Percentiles rank a stretch among this genome's conserved stretches.
Conservation (phyloP, 1,140 invertebrate species). For the Drosophila seguyi region DNA sequence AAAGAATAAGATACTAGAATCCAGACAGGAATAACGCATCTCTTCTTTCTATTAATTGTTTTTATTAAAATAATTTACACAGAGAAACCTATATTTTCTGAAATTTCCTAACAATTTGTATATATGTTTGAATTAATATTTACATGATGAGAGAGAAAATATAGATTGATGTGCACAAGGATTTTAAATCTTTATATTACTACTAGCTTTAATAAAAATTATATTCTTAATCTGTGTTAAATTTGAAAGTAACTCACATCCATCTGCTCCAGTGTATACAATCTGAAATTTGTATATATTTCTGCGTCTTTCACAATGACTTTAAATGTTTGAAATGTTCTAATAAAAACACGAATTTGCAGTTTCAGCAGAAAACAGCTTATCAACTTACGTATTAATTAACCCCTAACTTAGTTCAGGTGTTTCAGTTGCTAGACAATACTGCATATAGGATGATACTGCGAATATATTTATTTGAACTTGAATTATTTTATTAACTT, state of each 20-base stretch:
- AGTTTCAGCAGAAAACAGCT: conserved; percentile 12
- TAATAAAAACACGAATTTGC: background rate
- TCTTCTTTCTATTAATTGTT: background rate
- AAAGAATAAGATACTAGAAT: no score
- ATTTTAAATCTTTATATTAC: no score
- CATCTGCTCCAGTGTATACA: no score
- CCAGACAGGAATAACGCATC: no score
- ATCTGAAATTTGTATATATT: background rate
- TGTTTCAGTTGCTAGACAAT: conserved; percentile 1
- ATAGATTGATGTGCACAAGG: no score
- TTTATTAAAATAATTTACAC: background rate
- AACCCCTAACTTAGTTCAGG: conserved; percentile 12
- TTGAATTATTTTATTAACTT: background rate
- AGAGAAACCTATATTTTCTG: no score
- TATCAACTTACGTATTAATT: conserved; percentile 21
- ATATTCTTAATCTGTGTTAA: no score
- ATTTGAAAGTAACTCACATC: no score
- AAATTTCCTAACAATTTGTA: no score
- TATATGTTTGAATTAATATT: no score
- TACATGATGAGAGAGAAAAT: no score
- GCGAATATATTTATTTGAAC: background rate
- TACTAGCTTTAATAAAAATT: no score
- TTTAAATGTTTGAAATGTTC: conserved; percentile 9
- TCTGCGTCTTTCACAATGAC: conserved; percentile 13
- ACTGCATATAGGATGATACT: background rate